phyloP scores from a whole-genome alignment of 37 sponge, comb jelly and placozoan species.

The Hexactinellida sp. region DNA sequence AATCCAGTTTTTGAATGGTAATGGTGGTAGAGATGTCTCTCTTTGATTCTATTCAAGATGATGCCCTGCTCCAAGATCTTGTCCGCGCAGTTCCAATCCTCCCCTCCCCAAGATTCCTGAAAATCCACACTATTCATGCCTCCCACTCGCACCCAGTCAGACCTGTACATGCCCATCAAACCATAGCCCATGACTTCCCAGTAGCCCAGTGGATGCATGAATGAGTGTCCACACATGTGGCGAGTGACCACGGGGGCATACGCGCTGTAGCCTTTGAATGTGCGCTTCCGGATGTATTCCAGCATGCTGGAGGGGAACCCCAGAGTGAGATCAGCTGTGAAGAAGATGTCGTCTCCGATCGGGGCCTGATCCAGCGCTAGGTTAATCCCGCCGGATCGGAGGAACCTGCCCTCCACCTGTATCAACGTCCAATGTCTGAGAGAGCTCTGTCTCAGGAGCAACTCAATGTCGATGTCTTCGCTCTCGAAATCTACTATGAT shows the following conservation, averaged over 20 bases:
- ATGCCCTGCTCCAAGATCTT: background rate
- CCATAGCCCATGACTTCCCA: background rate
- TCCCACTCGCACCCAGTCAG: background rate
- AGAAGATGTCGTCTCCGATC: background rate
- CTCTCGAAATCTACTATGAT: background rate
- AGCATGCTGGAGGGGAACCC: background rate
- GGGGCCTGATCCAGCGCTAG: background rate
- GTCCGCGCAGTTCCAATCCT: background rate
- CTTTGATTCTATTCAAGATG: background rate
- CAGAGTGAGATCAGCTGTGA: background rate
- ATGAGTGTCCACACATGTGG: constrained; percentile 12
- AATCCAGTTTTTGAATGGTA: background rate
- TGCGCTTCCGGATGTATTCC: background rate
- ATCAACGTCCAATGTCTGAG: background rate
- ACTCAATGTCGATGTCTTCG: background rate
- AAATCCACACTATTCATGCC: background rate
- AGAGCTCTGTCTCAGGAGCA: background rate
- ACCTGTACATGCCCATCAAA: background rate
- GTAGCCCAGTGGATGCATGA: background rate
- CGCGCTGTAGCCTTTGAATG: background rate
- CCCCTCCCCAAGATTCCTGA: background rate
- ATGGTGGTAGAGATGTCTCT: background rate
- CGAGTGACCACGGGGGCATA: background rate
- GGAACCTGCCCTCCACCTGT: background rate
- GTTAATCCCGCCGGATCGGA: background rate